These are phyloP conservation scores for Calvadosia cruxmelitensis DNA, from an alignment of 30 jellyfish, hydroid and myxozoan species.

Conservation along the genomic window DNA sequence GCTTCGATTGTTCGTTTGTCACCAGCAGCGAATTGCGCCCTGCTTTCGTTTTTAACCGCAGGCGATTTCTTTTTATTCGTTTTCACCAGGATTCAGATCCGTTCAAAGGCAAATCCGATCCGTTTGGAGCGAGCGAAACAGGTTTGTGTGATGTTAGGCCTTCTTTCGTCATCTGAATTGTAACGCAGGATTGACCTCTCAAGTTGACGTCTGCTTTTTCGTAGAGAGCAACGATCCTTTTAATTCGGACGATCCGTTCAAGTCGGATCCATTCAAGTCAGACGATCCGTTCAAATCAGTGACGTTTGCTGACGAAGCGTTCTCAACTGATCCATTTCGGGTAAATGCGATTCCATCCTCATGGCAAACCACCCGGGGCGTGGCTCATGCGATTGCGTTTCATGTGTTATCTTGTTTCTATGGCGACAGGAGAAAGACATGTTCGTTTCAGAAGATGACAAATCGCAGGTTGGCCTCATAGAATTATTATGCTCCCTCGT, in stretches of 20 bases:
- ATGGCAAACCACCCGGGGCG: background rate
- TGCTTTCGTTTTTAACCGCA: no score
- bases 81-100: conserved; percentile 60
- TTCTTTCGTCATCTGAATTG: no score
- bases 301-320: conserved; percentile 11
- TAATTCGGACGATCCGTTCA: conserved; percentile 85
- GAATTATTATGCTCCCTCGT: no score
- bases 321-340: conserved; percentile 70
- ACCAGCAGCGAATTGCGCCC: no score
- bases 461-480: conserved; percentile 6
- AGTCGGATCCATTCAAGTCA: conserved; percentile 85
- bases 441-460: conserved; percentile 32
- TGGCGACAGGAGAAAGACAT: conserved; percentile 46
- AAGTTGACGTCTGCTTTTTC: no score
- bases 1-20: no score
- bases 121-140: conserved; percentile 56
- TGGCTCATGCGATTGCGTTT: background rate
- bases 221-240: conserved; percentile 64
- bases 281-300: conserved; percentile 60
- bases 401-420: background rate
- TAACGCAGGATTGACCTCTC: no score
- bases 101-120: conserved; percentile 65
- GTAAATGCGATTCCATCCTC: conserved; percentile 13
- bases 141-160: no score
- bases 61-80: background rate